A percentile compares a stretch with the other conserved stretches of the same genome.
Conservation (phyloP, 2,888 invertebrate genomes). For the Euphydryas editha region DNA sequence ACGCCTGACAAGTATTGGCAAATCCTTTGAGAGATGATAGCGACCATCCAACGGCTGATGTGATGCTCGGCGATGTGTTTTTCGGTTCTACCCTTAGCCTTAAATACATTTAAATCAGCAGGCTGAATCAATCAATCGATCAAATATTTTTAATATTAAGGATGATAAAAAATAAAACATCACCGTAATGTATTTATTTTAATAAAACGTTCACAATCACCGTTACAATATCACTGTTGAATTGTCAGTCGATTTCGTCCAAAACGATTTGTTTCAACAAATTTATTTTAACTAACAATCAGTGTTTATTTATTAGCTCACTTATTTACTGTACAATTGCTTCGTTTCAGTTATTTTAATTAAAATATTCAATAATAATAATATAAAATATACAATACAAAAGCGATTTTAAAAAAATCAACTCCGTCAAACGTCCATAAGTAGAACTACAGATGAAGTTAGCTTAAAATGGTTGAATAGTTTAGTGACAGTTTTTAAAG, state of each 20-base stretch:
- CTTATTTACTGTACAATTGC: slow-evolving; percentile 22
- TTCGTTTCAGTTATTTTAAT: slow-evolving; percentile 26
- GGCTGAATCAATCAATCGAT: too few species aligned
- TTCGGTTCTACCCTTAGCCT: too few species aligned
- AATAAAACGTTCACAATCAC: slow-evolving; percentile 72
- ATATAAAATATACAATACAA: neutral
- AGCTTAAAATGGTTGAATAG: too few species aligned
- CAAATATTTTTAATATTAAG: neutral
- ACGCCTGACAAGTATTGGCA: too few species aligned
- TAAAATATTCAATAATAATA: neutral
- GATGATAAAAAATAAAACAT: slow-evolving; percentile 37
- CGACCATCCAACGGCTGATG: too few species aligned
- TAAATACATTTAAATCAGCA: too few species aligned
- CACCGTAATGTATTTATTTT: slow-evolving; percentile 47
- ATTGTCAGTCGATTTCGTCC: slow-evolving; percentile 70
- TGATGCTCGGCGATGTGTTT: too few species aligned
- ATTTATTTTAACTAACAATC: slow-evolving; percentile 36
- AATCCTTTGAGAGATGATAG: too few species aligned
- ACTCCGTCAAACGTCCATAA: too few species aligned
- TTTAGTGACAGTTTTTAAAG: too few species aligned
- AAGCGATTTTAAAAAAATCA: too few species aligned
- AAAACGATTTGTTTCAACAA: slow-evolving; percentile 60
- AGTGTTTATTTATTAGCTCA: slow-evolving; percentile 18
- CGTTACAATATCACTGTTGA: slow-evolving; percentile 55
- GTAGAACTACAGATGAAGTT: too few species aligned